These are phyloP conservation scores for Tokudaia tokunoshimensis DNA, from an alignment of 2,797 vertebrate species.

Conservation along the genomic window DNA sequence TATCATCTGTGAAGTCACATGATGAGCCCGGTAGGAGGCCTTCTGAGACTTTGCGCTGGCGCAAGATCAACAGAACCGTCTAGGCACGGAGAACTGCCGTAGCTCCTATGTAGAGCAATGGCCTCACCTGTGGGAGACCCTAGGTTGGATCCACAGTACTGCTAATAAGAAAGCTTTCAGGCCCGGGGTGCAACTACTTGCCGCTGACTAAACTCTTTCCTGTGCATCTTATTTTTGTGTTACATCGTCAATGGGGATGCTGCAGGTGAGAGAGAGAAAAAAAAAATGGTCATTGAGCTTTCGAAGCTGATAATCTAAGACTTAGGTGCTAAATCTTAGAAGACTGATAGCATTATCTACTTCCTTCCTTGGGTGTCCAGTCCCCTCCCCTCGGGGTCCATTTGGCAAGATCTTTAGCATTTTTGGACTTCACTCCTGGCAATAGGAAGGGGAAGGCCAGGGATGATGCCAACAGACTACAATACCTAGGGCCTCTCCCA, in stretches of 20 bases:
- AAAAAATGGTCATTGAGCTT: not conserved
- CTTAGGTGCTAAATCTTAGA: not conserved
- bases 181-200: not conserved
- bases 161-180: not conserved
- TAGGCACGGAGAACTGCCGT: not conserved
- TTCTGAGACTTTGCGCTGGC: not conserved
- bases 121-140: not conserved
- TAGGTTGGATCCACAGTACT: not conserved
- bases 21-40: not conserved
- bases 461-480: not conserved
- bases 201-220: not conserved
- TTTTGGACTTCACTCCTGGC: not conserved
- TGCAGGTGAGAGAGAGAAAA: not conserved
- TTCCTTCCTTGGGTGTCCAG: not conserved
- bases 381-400: not conserved
- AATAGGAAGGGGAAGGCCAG: not conserved
- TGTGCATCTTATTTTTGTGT: not conserved
- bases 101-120: not conserved
- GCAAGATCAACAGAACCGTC: not conserved
- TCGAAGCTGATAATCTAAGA: constrained; percentile 34
- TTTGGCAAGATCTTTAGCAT: not conserved
- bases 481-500: not conserved
- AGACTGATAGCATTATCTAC: not conserved
- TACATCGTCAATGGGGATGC: not conserved
- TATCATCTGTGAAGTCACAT: not conserved